These are phyloP conservation scores for Festucalex cinctus DNA, from an alignment of 2,113 vertebrate genomes.

Conservation along the genomic window DNA sequence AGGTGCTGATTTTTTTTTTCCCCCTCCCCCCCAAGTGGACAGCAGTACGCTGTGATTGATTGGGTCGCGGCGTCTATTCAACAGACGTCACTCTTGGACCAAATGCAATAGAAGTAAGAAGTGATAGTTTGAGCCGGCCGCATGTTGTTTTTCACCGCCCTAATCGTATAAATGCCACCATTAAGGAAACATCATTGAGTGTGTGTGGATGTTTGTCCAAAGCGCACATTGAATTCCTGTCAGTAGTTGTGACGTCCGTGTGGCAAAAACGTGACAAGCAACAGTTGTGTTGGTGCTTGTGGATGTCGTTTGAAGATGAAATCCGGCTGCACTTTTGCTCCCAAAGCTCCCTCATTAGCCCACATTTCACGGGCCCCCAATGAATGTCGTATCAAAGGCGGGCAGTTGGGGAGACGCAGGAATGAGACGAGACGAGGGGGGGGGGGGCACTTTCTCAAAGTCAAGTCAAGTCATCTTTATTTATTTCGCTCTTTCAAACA, in stretches of 20 bases:
- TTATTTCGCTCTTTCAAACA: no score
- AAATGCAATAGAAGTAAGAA: no score
- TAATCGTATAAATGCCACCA: not conserved
- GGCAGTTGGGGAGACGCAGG: constrained; percentile 3
- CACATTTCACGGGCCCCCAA: constrained; percentile 20
- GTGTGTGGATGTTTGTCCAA: no score
- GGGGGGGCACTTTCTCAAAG: not conserved
- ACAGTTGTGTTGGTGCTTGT: constrained; percentile 1
- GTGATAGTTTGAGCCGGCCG: no score
- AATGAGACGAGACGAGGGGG: not conserved
- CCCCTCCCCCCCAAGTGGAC: no score
- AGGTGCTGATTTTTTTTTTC: no score
- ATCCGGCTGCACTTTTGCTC: constrained; percentile 7
- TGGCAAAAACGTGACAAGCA: not conserved
- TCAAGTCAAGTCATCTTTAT: no score
- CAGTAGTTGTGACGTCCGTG: constrained; percentile 4
- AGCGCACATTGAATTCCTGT: constrained; percentile 5
- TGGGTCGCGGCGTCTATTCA: no score
- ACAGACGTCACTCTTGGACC: no score
- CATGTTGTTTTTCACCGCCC: no score
- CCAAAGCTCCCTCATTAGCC: constrained; percentile 11
- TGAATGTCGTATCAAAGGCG: constrained; percentile 23
- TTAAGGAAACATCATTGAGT: not conserved
- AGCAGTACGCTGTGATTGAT: no score
- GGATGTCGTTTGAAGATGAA: constrained; percentile 26